These are phyloP conservation scores for Antedon mediterranea DNA, from an alignment of 53 echinoderm and acorn worm species.

Conservation along the genomic window DNA sequence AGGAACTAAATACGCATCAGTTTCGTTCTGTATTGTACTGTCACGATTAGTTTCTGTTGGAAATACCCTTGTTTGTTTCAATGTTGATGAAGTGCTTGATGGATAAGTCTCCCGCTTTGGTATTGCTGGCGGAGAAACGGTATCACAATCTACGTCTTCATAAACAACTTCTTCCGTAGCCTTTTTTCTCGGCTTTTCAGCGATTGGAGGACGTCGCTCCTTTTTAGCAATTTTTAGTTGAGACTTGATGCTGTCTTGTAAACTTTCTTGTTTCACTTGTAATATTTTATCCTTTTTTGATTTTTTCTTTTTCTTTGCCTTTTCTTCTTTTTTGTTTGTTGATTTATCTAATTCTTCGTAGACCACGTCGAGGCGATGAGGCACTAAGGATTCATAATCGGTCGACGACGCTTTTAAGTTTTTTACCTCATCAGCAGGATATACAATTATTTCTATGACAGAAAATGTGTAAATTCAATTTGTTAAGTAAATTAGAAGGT, in stretches of 20 bases:
- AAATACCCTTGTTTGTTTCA: too few species aligned
- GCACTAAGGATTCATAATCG: neutral
- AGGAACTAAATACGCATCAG: too few species aligned
- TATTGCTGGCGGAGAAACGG: neutral
- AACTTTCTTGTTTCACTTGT: neutral
- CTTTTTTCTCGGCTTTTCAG: neutral
- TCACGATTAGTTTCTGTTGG: too few species aligned
- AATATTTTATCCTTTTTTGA: neutral
- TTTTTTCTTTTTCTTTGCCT: neutral
- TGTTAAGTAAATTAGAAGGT: too few species aligned
- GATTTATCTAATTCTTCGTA: neutral
- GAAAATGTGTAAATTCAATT: too few species aligned
- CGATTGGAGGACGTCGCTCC: neutral
- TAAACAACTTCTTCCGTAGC: neutral
- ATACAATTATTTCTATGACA: neutral
- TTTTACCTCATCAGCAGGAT: neutral
- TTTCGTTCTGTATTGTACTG: too few species aligned
- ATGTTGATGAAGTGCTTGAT: neutral
- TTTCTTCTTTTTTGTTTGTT: too few species aligned
- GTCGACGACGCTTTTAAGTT: neutral
- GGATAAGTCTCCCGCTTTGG: neutral
- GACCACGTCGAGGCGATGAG: neutral
- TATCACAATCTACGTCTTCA: neutral
- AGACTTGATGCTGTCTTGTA: neutral
- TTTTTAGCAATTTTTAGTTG: neutral